Base-by-base conservation (phyloP, 2,113 vertebrate species). In the Herpailurus yagouaroundi region DNA sequence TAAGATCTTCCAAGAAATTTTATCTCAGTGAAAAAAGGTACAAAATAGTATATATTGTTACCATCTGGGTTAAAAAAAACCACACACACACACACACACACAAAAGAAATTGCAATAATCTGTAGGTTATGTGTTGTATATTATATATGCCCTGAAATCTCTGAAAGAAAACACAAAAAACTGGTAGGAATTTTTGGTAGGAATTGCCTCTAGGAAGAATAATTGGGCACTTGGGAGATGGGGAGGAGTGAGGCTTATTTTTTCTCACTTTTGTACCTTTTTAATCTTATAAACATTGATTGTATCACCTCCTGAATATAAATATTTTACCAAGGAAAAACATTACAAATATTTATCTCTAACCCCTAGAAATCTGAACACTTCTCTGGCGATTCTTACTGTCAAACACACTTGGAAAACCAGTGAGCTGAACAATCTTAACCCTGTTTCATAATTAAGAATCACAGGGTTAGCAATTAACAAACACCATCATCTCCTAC, bases 391-490 rank as follows among this genome's bases (percentile, higher is more conserved):
- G 25, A 63, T 66, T 96, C 81, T 85, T 12, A 66, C 57, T 52
- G 4, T 84, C 81, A 79, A 57, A 25, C 76, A 95, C 57, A 31
- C 25, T 80, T 80, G 86, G 68, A 36, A 95, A 96, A 96, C 57
- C 71, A 90, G 0, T 52, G 19, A 91, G 33, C 25, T 84, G 52
- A 90, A 86, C 50, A 63, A 94, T 66, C 82, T 80, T 97, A 89
- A 94, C 60, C 50, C 36, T 57, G 10, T 84, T 97, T 95, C 89
- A 89, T 91, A 96, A 97, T 60, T 95, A 87, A 97, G 87, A 96
- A 89, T 77, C 77, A 83, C 63, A 95, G 16, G 83, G 55, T 91
- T 88, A 95, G 45, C 79, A 83, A 97, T 90, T 95, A 95, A 81
- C 63, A 73, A 66, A 33, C 66, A 81, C 9, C n/a, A 66, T 48